A percentile compares a stretch with the other conserved stretches of the same genome.
phyloP scores from a whole-genome alignment of 2,888 invertebrate genomes.

The Nephrotoma appendiculata region DNA sequence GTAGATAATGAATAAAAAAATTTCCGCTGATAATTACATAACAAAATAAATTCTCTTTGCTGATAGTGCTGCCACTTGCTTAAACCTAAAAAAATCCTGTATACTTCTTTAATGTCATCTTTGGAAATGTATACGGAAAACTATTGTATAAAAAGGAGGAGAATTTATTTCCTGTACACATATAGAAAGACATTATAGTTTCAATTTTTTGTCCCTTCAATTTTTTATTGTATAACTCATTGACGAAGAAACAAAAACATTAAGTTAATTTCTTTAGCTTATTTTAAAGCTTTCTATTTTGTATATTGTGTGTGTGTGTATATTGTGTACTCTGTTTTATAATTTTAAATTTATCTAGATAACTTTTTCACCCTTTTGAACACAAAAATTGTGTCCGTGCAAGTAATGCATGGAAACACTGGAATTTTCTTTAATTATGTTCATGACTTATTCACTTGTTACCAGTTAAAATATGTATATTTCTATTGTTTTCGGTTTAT shows the following conservation, averaged over 20 bases:
- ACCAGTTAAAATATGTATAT: background rate
- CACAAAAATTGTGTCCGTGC: background rate
- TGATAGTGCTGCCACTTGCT: too few relatives aligned
- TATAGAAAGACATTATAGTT: background rate
- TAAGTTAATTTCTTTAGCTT: background rate
- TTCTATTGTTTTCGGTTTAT: background rate
- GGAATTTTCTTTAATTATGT: background rate
- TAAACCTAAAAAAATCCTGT: background rate
- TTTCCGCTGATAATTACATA: too few relatives aligned
- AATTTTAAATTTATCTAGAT: background rate
- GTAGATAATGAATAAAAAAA: too few relatives aligned
- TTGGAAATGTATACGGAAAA: background rate
- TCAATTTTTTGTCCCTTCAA: background rate
- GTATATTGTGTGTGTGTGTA: background rate
- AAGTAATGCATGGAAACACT: background rate
- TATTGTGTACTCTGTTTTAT: background rate
- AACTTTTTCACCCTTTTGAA: background rate
- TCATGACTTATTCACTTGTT: background rate
- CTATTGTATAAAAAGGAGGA: background rate
- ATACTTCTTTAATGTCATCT: background rate
- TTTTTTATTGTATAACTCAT: background rate
- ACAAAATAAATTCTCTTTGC: too few relatives aligned
- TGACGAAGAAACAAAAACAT: background rate
- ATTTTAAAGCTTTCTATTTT: background rate
- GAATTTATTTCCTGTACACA: background rate